phyloP scores from a whole-genome alignment of 2,113 vertebrate species.

The Phyllopteryx taeniolatus region DNA sequence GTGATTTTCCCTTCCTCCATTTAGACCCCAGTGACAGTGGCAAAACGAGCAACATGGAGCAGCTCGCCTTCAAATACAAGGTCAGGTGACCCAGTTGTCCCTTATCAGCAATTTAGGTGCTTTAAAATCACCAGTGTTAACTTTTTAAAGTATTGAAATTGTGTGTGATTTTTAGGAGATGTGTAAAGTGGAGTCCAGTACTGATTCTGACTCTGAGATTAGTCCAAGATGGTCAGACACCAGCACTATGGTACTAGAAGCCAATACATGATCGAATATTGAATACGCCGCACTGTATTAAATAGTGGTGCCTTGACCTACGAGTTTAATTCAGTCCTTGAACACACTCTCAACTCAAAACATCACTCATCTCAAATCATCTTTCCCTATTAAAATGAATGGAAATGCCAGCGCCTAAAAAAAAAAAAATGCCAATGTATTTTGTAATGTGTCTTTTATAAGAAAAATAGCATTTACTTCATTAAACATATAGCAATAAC shows the following conservation, averaged over 20 bases:
- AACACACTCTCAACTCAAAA: neutral
- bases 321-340: neutral
- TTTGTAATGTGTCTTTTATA: too few species aligned
- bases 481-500: too few species aligned
- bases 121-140: neutral
- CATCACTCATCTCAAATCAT: neutral
- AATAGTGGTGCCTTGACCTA: neutral
- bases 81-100: constrained; percentile 51
- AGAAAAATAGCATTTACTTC: too few species aligned
- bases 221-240: constrained; percentile 71
- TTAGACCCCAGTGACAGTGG: constrained; percentile 34
- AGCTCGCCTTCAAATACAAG: constrained; percentile 73
- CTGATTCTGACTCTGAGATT: constrained; percentile 78
- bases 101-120: neutral
- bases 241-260: constrained; percentile 67
- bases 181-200: constrained; percentile 79
- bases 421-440: too few species aligned
- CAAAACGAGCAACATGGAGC: constrained; percentile 56
- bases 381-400: neutral
- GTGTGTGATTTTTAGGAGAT: constrained; percentile 66
- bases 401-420: neutral
- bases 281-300: too few species aligned
- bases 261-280: neutral
- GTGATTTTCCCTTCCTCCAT: neutral
- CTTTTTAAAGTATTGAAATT: neutral